These are phyloP conservation scores for Sarcophaga bullata DNA, from an alignment of 1,140 invertebrate genomes.

Conservation along the genomic window DNA sequence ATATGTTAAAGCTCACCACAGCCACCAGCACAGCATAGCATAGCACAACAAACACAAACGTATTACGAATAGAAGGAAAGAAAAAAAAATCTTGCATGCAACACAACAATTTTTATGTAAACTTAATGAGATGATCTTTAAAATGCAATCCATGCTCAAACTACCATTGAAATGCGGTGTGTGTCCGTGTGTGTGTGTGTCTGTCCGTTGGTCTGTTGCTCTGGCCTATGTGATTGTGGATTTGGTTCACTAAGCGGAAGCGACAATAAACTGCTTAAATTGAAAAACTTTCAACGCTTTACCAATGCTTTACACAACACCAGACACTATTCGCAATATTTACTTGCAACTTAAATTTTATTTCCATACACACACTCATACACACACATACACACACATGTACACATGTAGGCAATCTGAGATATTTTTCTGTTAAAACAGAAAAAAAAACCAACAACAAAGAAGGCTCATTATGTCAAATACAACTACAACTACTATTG, in stretches of 20 bases:
- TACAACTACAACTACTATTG: background rate
- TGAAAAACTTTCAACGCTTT: constrained; percentile 40
- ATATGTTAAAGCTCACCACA: too few relatives aligned
- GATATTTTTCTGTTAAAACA: constrained; percentile 26
- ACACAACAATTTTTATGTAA: constrained; percentile 42
- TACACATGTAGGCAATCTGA: constrained; percentile 7
- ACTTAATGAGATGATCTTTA: constrained; percentile 62
- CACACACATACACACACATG: background rate
- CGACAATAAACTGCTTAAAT: constrained; percentile 34
- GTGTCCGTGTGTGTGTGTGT: too few relatives aligned
- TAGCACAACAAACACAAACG: too few relatives aligned
- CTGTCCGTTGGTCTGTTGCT: too few relatives aligned
- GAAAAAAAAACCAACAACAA: background rate
- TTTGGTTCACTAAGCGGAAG: background rate
- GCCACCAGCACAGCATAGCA: too few relatives aligned
- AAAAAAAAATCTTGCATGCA: constrained; percentile 40
- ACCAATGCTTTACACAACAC: background rate
- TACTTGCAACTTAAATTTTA: too few relatives aligned
- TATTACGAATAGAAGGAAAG: background rate
- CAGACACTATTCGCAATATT: background rate
- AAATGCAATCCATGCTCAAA: constrained; percentile 28
- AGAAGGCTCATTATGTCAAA: constrained; percentile 16
- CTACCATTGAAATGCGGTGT: constrained; percentile 45
- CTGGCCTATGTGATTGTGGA: too few relatives aligned
- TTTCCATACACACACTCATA: too few relatives aligned